Percentiles rank a stretch among this genome's conserved stretches.
phyloP scores from a whole-genome alignment of 92 coral and sea anemone species.

The Parazoanthus swiftii region DNA sequence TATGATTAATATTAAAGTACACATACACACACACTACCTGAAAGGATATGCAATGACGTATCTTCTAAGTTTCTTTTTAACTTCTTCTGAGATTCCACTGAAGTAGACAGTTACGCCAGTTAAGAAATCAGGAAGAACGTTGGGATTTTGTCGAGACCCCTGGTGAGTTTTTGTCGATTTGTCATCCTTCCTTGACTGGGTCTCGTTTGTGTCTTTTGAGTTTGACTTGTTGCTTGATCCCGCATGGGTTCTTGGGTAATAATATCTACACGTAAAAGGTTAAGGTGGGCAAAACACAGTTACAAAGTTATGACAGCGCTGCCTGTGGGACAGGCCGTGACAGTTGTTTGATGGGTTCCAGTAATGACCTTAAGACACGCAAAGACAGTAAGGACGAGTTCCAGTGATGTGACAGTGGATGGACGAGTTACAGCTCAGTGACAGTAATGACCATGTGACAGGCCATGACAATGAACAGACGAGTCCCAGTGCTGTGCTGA shows the following conservation, averaged over 20 bases:
- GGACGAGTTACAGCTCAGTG: too few species aligned
- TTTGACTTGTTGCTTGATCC: slow-evolving; percentile 27
- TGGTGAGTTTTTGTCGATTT: not conserved
- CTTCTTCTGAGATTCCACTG: slow-evolving; percentile 52
- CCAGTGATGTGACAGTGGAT: too few species aligned
- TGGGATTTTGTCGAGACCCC: slow-evolving; percentile 1
- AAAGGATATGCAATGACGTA: slow-evolving; percentile 93
- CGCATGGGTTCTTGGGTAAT: slow-evolving; percentile 61
- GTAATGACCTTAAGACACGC: too few species aligned
- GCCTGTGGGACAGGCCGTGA: too few species aligned
- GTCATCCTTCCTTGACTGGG: not conserved
- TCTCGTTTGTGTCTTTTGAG: slow-evolving; percentile 23
- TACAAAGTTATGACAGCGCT: not conserved
- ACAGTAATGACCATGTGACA: too few species aligned
- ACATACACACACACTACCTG: too few species aligned
- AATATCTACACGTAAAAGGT: slow-evolving; percentile 53
- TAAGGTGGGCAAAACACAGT: not conserved
- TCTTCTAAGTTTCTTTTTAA: slow-evolving; percentile 61
- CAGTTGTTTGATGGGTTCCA: too few species aligned
- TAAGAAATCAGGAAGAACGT: slow-evolving; percentile 69
- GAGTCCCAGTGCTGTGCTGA: too few species aligned
- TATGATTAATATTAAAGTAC: too few species aligned
- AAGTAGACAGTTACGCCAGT: slow-evolving; percentile 75
- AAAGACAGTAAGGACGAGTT: too few species aligned
- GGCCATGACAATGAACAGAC: too few species aligned